phyloP scores from a whole-genome alignment of 2,113 vertebrate species.

The Heterotilapia buettikoferi region DNA sequence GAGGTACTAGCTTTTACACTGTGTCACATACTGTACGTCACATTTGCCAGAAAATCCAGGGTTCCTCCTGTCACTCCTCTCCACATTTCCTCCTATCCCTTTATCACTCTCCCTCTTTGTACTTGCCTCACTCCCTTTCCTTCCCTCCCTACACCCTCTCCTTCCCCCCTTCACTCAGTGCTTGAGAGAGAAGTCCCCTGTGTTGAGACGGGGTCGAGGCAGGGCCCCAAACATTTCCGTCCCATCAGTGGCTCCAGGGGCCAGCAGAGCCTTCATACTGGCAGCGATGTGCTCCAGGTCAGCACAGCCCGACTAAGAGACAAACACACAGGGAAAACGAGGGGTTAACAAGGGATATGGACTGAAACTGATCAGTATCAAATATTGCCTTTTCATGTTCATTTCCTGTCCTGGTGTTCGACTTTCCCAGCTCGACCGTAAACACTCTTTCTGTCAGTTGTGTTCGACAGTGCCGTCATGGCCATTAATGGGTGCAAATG shows the following conservation, averaged over 20 bases:
- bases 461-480: background rate
- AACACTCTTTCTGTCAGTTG: background rate
- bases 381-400: background rate
- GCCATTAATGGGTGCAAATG: background rate
- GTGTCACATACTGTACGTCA: slow-evolving; percentile 22
- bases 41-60: background rate
- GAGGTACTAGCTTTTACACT: slow-evolving; percentile 31
- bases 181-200: slow-evolving; percentile 85
- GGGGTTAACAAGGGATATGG: background rate
- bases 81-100: background rate
- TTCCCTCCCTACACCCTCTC: background rate
- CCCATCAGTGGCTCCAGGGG: slow-evolving; percentile 80
- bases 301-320: slow-evolving; percentile 75
- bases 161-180: slow-evolving; percentile 49
- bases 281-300: slow-evolving; percentile 89
- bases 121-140: background rate
- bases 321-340: background rate
- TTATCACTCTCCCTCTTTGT: background rate
- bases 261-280: slow-evolving; percentile 87
- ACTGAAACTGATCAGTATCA: background rate
- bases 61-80: background rate
- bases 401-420: background rate
- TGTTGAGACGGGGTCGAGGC: slow-evolving; percentile 87
- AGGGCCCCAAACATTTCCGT: slow-evolving; percentile 89
- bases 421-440: background rate